A percentile compares a stretch with the other conserved stretches of the same genome.
phyloP scores from a whole-genome alignment of 2,888 invertebrate species.

The Neuroscelio doddi region DNA sequence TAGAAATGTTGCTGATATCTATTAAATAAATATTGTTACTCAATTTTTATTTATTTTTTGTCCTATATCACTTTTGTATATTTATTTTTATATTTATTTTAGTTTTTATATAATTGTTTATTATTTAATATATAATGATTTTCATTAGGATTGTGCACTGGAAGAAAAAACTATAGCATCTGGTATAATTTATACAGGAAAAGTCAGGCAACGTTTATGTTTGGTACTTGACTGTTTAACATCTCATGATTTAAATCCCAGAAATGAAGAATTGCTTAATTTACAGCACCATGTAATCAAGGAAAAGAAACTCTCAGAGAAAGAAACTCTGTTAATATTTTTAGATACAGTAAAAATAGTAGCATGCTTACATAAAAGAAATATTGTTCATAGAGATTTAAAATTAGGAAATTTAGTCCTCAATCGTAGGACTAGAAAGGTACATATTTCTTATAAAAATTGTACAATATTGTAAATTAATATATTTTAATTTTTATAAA shows the following conservation, averaged over 20 bases:
- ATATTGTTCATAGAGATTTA: slow-evolving; percentile 85
- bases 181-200: slow-evolving; percentile 75
- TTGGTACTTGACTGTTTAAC: slow-evolving; percentile 83
- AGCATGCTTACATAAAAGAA: slow-evolving; percentile 82
- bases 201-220: slow-evolving; percentile 77
- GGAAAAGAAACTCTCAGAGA: slow-evolving; percentile 83
- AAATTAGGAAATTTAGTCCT: slow-evolving; percentile 85
- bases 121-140: slow-evolving; percentile 35
- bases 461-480: not conserved
- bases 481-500: not conserved
- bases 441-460: slow-evolving; percentile 21
- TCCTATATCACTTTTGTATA: not conserved
- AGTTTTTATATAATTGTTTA: slow-evolving; percentile 8
- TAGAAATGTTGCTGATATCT: too few species aligned
- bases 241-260: slow-evolving; percentile 78
- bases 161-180: slow-evolving; percentile 76
- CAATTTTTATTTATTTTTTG: not conserved
- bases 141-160: slow-evolving; percentile 80
- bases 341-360: slow-evolving; percentile 83
- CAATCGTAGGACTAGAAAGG: slow-evolving; percentile 78
- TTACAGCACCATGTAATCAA: slow-evolving; percentile 84
- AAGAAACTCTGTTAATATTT: slow-evolving; percentile 82
- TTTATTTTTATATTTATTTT: slow-evolving; percentile 8
- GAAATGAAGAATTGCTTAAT: slow-evolving; percentile 77
- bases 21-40: not conserved